Evolutionary conservation across 2,888 invertebrate species (phyloP).

Genomic region (Conops quadrifasciatus): DNA sequence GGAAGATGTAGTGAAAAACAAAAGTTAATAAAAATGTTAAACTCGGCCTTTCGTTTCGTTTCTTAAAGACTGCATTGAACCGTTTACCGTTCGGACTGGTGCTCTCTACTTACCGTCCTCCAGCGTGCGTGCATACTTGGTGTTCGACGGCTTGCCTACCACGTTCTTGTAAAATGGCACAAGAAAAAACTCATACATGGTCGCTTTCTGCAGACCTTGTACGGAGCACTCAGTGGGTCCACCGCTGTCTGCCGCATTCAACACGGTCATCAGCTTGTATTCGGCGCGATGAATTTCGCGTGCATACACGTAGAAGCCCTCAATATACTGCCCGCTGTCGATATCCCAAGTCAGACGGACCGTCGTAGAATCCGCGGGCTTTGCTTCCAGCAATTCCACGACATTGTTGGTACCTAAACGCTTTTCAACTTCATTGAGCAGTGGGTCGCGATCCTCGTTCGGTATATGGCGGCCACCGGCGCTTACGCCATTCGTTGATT

Average conservation of each 20-base stretch:
- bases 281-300: constrained; percentile 68
- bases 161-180: constrained; percentile 88
- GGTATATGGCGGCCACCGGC: constrained; percentile 42
- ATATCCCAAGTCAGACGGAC: constrained; percentile 88
- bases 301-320: constrained; percentile 84
- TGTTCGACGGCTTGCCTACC: constrained; percentile 88
- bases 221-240: constrained; percentile 78
- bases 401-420: constrained; percentile 76
- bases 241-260: constrained; percentile 69
- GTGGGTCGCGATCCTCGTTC: constrained; percentile 49
- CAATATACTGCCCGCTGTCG: constrained; percentile 79
- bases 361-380: constrained; percentile 83
- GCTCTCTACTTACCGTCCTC: constrained; percentile 78
- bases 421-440: constrained; percentile 73
- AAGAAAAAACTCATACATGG: constrained; percentile 90
- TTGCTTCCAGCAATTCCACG: constrained; percentile 82
- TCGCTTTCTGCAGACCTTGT: constrained; percentile 81
- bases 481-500: constrained; percentile 46
- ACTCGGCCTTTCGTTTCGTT: not conserved
- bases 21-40: constrained; percentile 9
- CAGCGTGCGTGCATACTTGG: constrained; percentile 78
- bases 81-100: not conserved
- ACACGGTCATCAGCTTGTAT: constrained; percentile 80
- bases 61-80: no score
- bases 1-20: not conserved